Base-by-base conservation (phyloP, 2,113 vertebrate genomes). In the Oncorhynchus tshawytscha region DNA sequence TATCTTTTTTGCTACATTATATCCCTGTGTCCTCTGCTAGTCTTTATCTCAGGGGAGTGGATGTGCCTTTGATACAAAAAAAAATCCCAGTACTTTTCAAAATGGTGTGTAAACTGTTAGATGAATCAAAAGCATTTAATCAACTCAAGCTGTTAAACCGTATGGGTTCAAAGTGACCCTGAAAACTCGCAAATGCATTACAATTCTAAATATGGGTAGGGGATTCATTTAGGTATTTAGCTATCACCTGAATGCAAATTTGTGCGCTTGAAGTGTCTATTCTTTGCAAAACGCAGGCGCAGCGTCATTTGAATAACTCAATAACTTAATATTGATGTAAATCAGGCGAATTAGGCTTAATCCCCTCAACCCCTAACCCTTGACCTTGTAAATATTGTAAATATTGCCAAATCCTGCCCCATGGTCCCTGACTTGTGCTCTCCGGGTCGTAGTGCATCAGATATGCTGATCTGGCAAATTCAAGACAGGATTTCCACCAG, bases 71-170 rank as follows among this genome's bases (percentile, higher is more conserved):
- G 29, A 66, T 45, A 24, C 75, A 11, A 45, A 0, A 45, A 45
- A 45, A 57, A 67, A 67, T 15, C 70, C 20, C 60, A 18, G 24
- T 31, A 20, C 22, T 11, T 59, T 60, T 74, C 75, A 66, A 70
- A 29, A 31, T 66, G 64, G n/a, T 15, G 39, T 48, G 24, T 70
- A 67, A 48, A 65, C 81, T 67, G 71, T 78, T 80, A 71, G 79
- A 77, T 67, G 73, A 78, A 86, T 83, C 74, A 78, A 80, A 86
- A 70, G 66, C 75, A 76, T 81, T 84, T 76, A 82, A 86, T 86
- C 75, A 75, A 81, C 59, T 80, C 48, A 66, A 45, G 75, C 73
- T 48, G 25, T 68, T 79, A 77, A 75, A 81, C 72, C 45, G 71
- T 51, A 54, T 24, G 39, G 69, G 72, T 73, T 84, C 81, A 84